Base-by-base conservation (phyloP, 1,140 invertebrate species). In the Atopsyche davidsoni region DNA sequence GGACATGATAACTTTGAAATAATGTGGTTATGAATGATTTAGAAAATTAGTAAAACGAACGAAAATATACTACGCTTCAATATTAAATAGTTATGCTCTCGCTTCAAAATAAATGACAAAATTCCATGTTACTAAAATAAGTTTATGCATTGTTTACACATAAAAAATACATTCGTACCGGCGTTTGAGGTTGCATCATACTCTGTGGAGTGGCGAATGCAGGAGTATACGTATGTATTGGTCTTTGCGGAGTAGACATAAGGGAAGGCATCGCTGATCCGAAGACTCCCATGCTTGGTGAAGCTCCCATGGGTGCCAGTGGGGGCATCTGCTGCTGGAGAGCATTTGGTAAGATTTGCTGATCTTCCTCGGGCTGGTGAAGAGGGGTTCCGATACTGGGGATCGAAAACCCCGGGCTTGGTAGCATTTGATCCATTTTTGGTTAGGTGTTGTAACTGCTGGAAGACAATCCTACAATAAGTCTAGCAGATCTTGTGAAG, bases 361-460 rank as follows among this genome's bases (percentile, higher is more conserved):
- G 88, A 69, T 93, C 90, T 68, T 92, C 88, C 63, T 92, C 89
- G n/a, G 88, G 86, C 59, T 92, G 89, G 73, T 92, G 88, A 13
- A 91, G 63, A 4, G 90, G 90, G 2, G 89, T 93, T 42, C 87
- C 89, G 63, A 93, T 91, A 64, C 87, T 90, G 42, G 89, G 88
- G 68, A 92, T 90, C 55, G 86, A 89, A 62, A 86, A 89, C 34
- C 86, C 87, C 2, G 89, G 89, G 74, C 89, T 92, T 11, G 86
- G 85, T 53, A 92, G 71, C 86, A 92, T 91, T 69, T 91, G 85
- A 82, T 92, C 86, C 86, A 89, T 90, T 53, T 58, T 66, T 18
- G 38, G 3, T n/a, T n/a, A n/a, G n/a, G n/a, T n/a, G n/a, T n/a
- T n/a, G n/a, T n/a, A n/a, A n/a, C n/a, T n/a, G n/a, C n/a, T n/a